Base-by-base conservation (phyloP, 2,888 invertebrate species). In the Miltochrista miniata region DNA sequence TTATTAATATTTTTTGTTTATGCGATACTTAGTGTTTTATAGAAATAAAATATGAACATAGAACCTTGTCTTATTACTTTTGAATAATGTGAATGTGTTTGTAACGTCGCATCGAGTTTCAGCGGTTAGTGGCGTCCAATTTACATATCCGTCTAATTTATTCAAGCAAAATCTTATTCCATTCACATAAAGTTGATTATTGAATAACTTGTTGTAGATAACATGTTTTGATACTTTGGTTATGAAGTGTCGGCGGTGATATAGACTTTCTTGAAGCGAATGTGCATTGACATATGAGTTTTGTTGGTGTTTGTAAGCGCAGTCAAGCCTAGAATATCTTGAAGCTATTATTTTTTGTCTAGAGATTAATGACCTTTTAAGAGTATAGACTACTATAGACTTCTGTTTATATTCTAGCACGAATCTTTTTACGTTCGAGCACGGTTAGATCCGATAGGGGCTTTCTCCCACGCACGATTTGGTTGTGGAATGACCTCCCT, bases 211-310 rank as follows among this genome's bases (percentile, higher is more conserved):
- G 1, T 29, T 1, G 2, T 48, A 29, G 14, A 0, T 12, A 15
- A 12, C 10, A 14, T 9, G 37, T 38, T 10, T 1, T 33, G 18
- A 12, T 53, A 49, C 1, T 24, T 50, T 57, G 11, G 54, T 56
- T 61, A 55, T 63, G 50, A 72, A 71, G 74, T 77, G 78, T 76
- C 71, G 67, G 74, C 47, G 68, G 68, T 72, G 70, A 72, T 72
- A 73, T 65, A 66, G 72, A 70, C 68, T 71, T 70, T 67, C 70
- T 70, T 82, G 83, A 83, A 66, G 73, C 56, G 70, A 76, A 84
- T 77, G 60, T 59, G 72, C 74, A 74, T 58, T 76, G 82, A 82
- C 81, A 81, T 66, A 65, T 63, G 68, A 61, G 57, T 56, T 67
- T 48, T 57, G 61, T 59, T 51, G 44, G 45, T 54, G 52, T 62